Evolutionary conservation across 2,888 invertebrate species (phyloP), one percentile per base, ranked within the genome.

Genomic region (Apotomis capreana): DNA sequence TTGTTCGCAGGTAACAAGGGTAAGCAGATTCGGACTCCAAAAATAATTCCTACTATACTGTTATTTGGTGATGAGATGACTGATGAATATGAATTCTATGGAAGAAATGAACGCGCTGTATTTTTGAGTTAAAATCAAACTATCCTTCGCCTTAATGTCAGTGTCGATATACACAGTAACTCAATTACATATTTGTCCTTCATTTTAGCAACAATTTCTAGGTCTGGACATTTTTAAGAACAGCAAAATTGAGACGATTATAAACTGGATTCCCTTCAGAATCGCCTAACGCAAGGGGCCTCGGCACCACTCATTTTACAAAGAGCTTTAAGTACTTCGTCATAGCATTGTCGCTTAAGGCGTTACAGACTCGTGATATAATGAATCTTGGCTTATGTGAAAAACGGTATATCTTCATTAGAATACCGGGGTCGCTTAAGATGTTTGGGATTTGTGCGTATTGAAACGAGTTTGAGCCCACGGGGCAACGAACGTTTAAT

Each of bases 401-500:
- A 4, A 36, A 55, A 55, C 3, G 10, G 26, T 26, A 9, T 36
- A 55, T 9, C 9, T 36, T 8, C 3, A 10, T 55, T 49, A 26
- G 3, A 26, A 10, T 26, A 12, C 36, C 6, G 12, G 37, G 3
- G 37, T 36, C 58, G 36, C 3, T 57, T 36, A 58, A 10, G 37
- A 12, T n/a, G 37, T 58, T 58, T 12, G 9, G 12, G 12, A 37
- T 5, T 2, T 5, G 10, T 1, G 57, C n/a, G 37, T 6, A 10
- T 46, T 59, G 5, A 52, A 64, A 65, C 70, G 36, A n/a, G 70
- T 59, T 69, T 60, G 52, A 12, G 61, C 44, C 37, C 44, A 62
- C 62, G 57, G 61, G 63, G 67, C 55, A 54, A 70, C 36, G 72
- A 49, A 40, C 72, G 63, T 36, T 63, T 59, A 52, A 71, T 65